Evolutionary conservation across 2,888 invertebrate species (phyloP).

Genomic region (Drosophila greeni): DNA sequence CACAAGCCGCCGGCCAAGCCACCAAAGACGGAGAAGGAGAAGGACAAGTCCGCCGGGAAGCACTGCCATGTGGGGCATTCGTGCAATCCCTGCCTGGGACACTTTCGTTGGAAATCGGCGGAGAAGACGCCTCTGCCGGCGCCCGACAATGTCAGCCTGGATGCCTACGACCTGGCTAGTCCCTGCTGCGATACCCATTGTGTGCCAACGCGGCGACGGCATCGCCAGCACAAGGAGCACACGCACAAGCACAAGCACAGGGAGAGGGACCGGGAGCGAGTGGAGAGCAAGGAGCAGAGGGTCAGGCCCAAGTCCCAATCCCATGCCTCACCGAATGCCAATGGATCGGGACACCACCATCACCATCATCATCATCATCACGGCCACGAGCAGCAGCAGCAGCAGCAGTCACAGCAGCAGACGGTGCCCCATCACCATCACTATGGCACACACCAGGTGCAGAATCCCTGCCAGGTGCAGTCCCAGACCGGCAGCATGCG

Average conservation of each 20-base stretch:
- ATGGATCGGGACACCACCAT: constrained; percentile 56
- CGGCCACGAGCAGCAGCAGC: constrained; percentile 72
- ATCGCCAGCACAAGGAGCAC: constrained; percentile 82
- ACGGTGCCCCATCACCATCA: constrained; percentile 69
- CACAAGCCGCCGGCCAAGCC: constrained; percentile 73
- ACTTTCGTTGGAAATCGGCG: constrained; percentile 78
- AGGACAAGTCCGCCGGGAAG: constrained; percentile 72
- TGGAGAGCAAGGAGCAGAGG: constrained; percentile 57
- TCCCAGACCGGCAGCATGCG: constrained; percentile 76
- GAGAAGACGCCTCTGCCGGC: constrained; percentile 70
- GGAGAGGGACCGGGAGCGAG: constrained; percentile 78
- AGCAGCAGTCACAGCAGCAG: constrained; percentile 75
- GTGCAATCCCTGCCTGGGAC: constrained; percentile 86
- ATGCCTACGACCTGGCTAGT: constrained; percentile 91
- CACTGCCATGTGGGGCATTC: constrained; percentile 80
- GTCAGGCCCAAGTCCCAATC: constrained; percentile 46
- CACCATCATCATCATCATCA: constrained; percentile 67
- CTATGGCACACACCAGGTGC: constrained; percentile 77
- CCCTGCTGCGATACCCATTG: constrained; percentile 93
- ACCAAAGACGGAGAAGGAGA: constrained; percentile 66
- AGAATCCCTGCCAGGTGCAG: constrained; percentile 79
- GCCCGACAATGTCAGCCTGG: constrained; percentile 86
- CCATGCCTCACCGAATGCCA: constrained; percentile 46
- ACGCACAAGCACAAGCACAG: constrained; percentile 81
- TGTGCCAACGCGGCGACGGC: constrained; percentile 83